Evolutionary conservation across 2,888 invertebrate genomes (phyloP), one percentile per base, ranked within the genome.

Genomic region (Rotaria socialis): DNA sequence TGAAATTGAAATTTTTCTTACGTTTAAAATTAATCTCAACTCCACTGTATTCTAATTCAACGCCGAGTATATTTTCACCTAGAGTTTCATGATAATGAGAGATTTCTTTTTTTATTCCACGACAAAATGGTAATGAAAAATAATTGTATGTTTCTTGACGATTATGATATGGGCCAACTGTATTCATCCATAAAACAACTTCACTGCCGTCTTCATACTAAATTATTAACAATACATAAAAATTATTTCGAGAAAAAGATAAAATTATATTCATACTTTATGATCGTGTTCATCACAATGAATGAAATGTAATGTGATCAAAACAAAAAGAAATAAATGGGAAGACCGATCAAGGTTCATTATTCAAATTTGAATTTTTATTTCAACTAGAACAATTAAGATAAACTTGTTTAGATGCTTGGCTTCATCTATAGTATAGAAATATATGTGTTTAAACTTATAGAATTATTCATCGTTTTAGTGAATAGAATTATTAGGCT

Each of bases 111-210:
- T 98, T 98, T 2, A 94, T 93, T 60, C 99, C 99, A 88, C 93
- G 94, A 92, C 99, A 99, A 92, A 99, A 99, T 47, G 98, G 99
- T 89, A 99, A 92, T 47, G 98, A 97, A 92, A 95, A 98, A 92
- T 97, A 99, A 60, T 95, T 95, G 92, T 99, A 99, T 5, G 98
- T 99, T 92, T 99, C 99, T 92, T 99, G 99, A 87, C 98, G 94
- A 92, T 99, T 99, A 92, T 97, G 97, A 92, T 99, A 99, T 0
- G 99, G 99, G 2, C 99, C 99, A 85, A 99, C 97, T 85, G 98
- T 99, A 92, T 98, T 99, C 97, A 99, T 98, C 98, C 98, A 99
- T 88, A 99, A 92, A 85, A 99, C 97, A 85, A 99, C 97, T 92
- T 99, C 98, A 90, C 98, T 98, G 88, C 94, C 94, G 90, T 95